Evolutionary conservation across 2,113 vertebrate genomes (phyloP).

Genomic region (Upupa epops): DNA sequence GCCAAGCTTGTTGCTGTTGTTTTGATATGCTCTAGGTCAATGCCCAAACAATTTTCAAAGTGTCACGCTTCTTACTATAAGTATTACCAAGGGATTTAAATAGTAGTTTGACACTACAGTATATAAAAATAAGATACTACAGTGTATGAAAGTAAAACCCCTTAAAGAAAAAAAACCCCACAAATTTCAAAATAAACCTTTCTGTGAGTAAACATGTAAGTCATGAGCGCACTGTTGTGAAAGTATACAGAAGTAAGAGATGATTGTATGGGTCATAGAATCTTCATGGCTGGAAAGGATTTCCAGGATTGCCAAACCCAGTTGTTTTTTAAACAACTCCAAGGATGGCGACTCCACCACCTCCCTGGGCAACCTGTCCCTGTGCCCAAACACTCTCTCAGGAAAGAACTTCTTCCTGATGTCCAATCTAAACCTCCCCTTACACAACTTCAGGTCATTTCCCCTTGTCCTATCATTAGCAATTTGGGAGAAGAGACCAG

Average conservation of each 20-base stretch:
- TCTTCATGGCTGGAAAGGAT: no score
- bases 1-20: background rate
- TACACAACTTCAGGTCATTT: no score
- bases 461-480: no score
- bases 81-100: slow-evolving; percentile 2
- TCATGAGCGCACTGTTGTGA: background rate
- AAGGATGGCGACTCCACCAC: no score
- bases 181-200: background rate
- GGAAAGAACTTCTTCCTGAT: no score
- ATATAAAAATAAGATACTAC: background rate
- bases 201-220: background rate
- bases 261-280: background rate
- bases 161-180: no score
- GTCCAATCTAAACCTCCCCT: no score
- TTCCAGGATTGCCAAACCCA: no score
- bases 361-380: no score
- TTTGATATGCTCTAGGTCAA: background rate
- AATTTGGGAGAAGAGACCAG: no score
- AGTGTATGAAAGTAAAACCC: background rate
- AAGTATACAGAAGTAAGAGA: background rate
- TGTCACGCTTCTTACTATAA: slow-evolving; percentile 19
- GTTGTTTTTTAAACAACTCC: no score
- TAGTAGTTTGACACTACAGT: background rate
- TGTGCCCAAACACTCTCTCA: no score
- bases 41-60: background rate